phyloP scores from a whole-genome alignment of 2,888 invertebrate species.

The Caenorhabditis sp. region DNA sequence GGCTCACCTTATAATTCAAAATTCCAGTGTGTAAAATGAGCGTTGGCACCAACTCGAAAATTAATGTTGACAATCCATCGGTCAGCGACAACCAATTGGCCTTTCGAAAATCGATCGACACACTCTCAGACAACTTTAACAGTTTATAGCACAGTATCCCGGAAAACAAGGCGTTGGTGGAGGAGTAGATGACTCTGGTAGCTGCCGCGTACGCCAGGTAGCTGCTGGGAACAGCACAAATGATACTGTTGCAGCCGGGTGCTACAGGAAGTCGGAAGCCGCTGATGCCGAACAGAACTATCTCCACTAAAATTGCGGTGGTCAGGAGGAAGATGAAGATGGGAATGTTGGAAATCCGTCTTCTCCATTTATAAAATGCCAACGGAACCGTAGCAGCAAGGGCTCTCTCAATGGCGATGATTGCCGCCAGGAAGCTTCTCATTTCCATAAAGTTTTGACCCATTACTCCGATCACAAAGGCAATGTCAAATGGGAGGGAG shows the following conservation, averaged over 20 bases:
- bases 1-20: too few relatives aligned
- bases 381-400: conserved; percentile 5
- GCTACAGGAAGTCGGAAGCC: background rate
- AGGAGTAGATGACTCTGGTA: conserved; percentile 11
- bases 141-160: conserved; percentile 9
- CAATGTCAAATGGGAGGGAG: background rate
- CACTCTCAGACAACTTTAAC: background rate
- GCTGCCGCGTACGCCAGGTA: background rate
- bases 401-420: conserved; percentile 21
- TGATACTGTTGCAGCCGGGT: background rate
- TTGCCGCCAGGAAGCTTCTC: conserved; percentile 18
- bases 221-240: background rate
- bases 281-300: conserved; percentile 9
- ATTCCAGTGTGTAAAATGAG: conserved; percentile 8
- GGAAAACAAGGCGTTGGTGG: conserved; percentile 8
- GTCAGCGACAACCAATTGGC: conserved; percentile 20
- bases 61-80: conserved; percentile 24
- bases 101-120: conserved; percentile 10
- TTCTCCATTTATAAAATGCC: background rate
- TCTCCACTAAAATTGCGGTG: background rate
- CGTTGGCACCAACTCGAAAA: conserved; percentile 19
- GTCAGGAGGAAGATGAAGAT: background rate
- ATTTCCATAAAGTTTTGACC: conserved; percentile 17
- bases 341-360: conserved; percentile 7
- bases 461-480: conserved; percentile 8